Conservation (phyloP, 2,797 vertebrate genomes). For the Chrosomus eos region DNA sequence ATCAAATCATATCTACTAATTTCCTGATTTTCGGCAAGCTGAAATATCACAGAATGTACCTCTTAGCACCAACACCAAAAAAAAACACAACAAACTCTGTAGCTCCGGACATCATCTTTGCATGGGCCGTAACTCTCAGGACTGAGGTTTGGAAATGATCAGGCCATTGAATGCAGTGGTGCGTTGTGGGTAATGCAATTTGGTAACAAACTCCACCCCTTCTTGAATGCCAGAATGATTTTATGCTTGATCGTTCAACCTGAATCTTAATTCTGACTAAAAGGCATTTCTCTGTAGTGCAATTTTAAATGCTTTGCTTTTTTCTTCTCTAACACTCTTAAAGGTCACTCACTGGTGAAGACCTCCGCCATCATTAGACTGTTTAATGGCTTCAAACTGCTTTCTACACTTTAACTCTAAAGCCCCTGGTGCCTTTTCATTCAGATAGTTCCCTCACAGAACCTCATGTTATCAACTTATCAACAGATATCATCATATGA, state of each 20-base stretch:
- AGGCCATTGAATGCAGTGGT: slow-evolving; percentile 2
- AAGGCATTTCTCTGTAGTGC: background rate
- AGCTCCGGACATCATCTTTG: slow-evolving; percentile 9
- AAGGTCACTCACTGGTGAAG: slow-evolving; percentile 17
- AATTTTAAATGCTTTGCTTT: slow-evolving; percentile 24
- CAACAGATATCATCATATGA: background rate
- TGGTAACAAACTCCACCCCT: background rate
- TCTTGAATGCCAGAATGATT: slow-evolving; percentile 29
- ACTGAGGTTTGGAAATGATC: background rate
- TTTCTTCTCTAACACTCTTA: slow-evolving; percentile 44
- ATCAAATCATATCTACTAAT: slow-evolving; percentile 53
- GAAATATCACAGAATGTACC: slow-evolving; percentile 1
- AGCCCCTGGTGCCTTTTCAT: slow-evolving; percentile 17
- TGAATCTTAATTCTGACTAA: background rate
- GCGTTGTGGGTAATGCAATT: slow-evolving; percentile 28
- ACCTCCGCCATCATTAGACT: background rate
- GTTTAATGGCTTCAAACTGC: slow-evolving; percentile 26
- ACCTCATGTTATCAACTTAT: slow-evolving; percentile 2
- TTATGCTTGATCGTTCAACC: slow-evolving; percentile 11
- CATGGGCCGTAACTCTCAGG: slow-evolving; percentile 1
- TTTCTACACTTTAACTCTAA: slow-evolving; percentile 26
- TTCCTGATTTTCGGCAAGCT: slow-evolving; percentile 26
- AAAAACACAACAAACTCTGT: background rate
- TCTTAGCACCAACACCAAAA: slow-evolving; percentile 9
- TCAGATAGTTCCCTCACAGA: slow-evolving; percentile 16